These are phyloP conservation scores for Orthosia incerta DNA, from an alignment of 2,888 invertebrate species.

Conservation along the genomic window DNA sequence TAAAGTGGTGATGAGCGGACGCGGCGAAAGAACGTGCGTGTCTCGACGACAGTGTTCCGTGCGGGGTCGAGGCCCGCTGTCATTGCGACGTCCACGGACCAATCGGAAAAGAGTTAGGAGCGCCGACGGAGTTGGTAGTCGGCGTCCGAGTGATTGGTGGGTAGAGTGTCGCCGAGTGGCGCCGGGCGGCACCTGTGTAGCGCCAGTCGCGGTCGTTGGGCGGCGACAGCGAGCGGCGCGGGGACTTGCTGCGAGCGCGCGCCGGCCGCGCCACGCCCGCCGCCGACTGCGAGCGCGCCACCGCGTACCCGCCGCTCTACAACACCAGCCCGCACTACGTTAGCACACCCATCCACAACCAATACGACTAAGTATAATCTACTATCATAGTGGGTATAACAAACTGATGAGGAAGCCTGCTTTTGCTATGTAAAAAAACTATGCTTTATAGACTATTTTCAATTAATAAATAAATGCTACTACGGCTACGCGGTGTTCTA, in stretches of 20 bases:
- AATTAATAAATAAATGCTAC: conserved; percentile 37
- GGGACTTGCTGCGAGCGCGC: conserved; percentile 95
- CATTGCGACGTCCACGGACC: conserved; percentile 74
- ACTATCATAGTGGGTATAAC: background rate
- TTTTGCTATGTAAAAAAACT: conserved; percentile 19
- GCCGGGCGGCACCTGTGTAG: conserved; percentile 90
- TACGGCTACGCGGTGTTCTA: conserved; percentile 51
- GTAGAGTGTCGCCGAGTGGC: conserved; percentile 70
- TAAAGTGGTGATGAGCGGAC: conserved; percentile 89
- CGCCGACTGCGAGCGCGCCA: conserved; percentile 96
- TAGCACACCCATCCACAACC: background rate
- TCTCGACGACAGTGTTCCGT: conserved; percentile 89
- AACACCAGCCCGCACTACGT: conserved; percentile 17
- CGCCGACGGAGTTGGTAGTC: conserved; percentile 47
- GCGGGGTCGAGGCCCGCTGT: conserved; percentile 85
- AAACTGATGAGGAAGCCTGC: conserved; percentile 28
- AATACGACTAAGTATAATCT: background rate
- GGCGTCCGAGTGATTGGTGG: conserved; percentile 68
- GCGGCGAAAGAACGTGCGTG: conserved; percentile 85
- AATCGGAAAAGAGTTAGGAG: conserved; percentile 61
- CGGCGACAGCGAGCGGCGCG: conserved; percentile 95
- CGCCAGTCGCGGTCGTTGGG: conserved; percentile 93
- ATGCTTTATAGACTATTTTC: conserved; percentile 35
- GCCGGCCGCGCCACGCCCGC: conserved; percentile 91
- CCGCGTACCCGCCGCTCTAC: conserved; percentile 86